Conservation (phyloP, 2,797 vertebrate species). For the Spinus olivaceus region DNA sequence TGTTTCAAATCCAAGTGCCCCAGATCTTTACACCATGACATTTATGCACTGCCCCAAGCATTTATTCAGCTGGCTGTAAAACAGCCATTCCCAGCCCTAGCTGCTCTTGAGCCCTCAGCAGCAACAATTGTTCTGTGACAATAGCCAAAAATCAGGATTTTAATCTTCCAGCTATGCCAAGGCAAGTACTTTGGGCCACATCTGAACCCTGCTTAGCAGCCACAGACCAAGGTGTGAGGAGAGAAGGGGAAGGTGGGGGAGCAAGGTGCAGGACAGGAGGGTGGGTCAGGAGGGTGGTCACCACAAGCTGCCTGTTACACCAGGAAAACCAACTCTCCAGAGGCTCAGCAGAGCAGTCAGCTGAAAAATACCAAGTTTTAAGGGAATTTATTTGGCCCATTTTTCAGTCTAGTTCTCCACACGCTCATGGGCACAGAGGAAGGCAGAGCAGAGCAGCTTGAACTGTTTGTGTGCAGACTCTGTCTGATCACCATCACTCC, state of each 20-base stretch:
- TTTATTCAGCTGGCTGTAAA: background rate
- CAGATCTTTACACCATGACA: background rate
- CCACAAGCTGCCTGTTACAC: background rate
- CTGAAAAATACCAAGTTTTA: background rate
- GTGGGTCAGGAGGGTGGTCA: background rate
- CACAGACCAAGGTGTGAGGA: background rate
- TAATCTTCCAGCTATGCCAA: background rate
- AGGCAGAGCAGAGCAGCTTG: background rate
- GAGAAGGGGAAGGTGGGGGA: background rate
- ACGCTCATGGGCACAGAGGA: background rate
- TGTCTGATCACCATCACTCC: background rate
- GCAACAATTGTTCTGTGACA: background rate
- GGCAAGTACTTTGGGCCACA: rapidly evolving
- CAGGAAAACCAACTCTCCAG: background rate
- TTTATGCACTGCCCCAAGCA: background rate
- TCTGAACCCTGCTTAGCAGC: background rate
- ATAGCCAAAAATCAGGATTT: background rate
- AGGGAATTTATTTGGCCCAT: background rate
- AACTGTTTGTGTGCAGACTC: rapidly evolving
- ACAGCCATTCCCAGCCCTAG: background rate
- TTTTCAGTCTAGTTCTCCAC: background rate
- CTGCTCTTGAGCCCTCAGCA: background rate
- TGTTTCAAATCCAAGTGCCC: background rate
- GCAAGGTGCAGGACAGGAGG: background rate
- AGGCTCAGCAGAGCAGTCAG: background rate